Base-by-base conservation (phyloP, 2,113 vertebrate genomes). In the Nibea albiflora region DNA sequence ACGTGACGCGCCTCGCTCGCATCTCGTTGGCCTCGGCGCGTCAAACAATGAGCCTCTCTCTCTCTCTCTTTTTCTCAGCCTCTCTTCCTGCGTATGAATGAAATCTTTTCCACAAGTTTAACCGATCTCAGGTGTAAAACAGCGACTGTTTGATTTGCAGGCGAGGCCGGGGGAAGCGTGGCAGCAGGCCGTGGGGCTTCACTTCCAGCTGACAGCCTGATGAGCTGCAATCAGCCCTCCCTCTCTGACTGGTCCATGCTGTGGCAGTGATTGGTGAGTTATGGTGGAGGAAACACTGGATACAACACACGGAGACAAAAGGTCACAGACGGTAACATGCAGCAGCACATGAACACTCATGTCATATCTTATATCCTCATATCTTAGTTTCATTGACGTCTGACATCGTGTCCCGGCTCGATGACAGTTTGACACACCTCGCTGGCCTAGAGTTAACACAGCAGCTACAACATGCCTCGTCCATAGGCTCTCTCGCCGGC, bases 211-310 rank as follows among this genome's bases (percentile, higher is more conserved):
- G 85, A 83, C 69, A 68, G 60, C 56, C 70, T 90, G 85, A 85
- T 87, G 88, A 90, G 86, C 78, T 14, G 71, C 81, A 90, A 87
- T 86, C 91, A 88, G 65, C 60, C 69, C 58, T 66, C 62, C 76
- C 39, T 2, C 62, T 52, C 84, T 4, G 74, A 53, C 72, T 56
- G 75, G 69, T 61, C 76, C 83, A 56, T 72, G 79, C 82, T 81
- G 81, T 17, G 86, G 73, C 47, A 56, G 6, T 81, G 80, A 79
- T 70, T 54, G 76, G 80, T 20, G 62, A 80, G 70, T 78, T 73
- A 61, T 68, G 44, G 44, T 24, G 3, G 19, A 54, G 63, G 42
- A 26, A 26, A 26, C 24, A 26, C 24, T 26, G 24, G 2, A 26
- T 26, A 26, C 24, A 26, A 26, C 24, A 26, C 24, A 26, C 24